phyloP scores from a whole-genome alignment of 1,140 invertebrate genomes.

The Neotoxoptera formosana region DNA sequence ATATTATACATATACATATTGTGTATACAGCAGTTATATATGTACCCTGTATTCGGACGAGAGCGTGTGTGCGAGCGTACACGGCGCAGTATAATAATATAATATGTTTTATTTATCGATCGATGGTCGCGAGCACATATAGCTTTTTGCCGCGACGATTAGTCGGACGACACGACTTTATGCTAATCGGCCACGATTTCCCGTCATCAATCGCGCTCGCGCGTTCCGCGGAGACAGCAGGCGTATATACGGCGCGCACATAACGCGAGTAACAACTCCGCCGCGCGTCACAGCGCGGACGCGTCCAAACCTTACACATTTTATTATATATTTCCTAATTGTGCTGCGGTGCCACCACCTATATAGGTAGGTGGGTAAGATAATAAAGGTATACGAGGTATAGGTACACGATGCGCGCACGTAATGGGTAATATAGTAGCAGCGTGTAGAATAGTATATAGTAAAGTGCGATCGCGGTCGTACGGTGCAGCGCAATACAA shows the following conservation, averaged over 20 bases:
- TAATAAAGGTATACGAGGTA: no score
- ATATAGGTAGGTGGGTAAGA: neutral
- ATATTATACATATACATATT: neutral
- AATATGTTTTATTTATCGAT: conserved; percentile 37
- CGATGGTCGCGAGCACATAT: neutral
- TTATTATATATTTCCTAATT: conserved; percentile 14
- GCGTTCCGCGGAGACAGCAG: neutral
- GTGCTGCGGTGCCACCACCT: neutral
- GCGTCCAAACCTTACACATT: neutral
- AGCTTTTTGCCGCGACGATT: conserved; percentile 24
- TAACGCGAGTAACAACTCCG: neutral
- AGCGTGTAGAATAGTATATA: neutral
- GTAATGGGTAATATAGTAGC: neutral
- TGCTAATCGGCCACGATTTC: conserved; percentile 21
- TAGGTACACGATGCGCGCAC: neutral
- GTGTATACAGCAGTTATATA: neutral
- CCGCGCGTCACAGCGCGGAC: neutral
- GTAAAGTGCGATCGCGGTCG: neutral
- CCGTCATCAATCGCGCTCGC: no score
- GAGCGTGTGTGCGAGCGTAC: neutral
- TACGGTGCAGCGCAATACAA: neutral
- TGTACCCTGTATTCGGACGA: neutral
- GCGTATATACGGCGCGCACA: no score
- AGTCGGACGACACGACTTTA: conserved; percentile 37
- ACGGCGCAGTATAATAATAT: neutral